Evolutionary conservation across 2,113 vertebrate genomes (phyloP), one percentile per base, ranked within the genome.

Genomic region (Forbesichthys agassizii): DNA sequence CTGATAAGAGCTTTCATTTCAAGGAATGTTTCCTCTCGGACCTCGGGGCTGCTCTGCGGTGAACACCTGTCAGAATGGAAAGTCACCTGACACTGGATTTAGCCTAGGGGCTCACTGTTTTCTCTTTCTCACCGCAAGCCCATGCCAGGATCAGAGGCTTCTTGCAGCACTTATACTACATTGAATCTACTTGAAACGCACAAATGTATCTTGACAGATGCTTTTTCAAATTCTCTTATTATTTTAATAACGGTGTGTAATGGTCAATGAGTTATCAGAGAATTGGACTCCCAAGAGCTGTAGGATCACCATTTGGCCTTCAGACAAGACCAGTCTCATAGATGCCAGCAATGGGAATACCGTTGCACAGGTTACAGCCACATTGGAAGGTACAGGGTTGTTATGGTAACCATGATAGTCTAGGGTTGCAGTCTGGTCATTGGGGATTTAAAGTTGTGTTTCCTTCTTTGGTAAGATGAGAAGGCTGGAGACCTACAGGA

Each of bases 71-170:
- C 63, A 63, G 54, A 75, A 69, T 33, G 66, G 79, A 33, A 73
- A 65, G 83, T 90, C 84, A 84, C 52, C 66, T 72, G 78, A 90
- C 86, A 86, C 86, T 89, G 87, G 86, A 90, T 87, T 85, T 58
- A 47, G 33, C 74, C 78, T 49, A 63, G 51, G 73, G 61, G 63
- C 78, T 82, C 75, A 68, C 66, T 70, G n/a, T 42, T 48, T 48
- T 46, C 71, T 76, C 66, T 82, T 63, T 79, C 75, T 60, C 64
- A 69, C 79, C 67, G 75, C 73, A 69, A 73, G 69, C 62, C 66
- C 53, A 64, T 75, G 60, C 73, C 65, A 64, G 59, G 66, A 57
- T 66, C 48, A 61, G 7, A 55, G 53, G 27, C 27, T 10, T 64
- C 56, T 61, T 54, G 79, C 62, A 78, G 75, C 82, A 86, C 82